phyloP scores from a whole-genome alignment of 2,797 vertebrate genomes.

The Fundulus diaphanus region DNA sequence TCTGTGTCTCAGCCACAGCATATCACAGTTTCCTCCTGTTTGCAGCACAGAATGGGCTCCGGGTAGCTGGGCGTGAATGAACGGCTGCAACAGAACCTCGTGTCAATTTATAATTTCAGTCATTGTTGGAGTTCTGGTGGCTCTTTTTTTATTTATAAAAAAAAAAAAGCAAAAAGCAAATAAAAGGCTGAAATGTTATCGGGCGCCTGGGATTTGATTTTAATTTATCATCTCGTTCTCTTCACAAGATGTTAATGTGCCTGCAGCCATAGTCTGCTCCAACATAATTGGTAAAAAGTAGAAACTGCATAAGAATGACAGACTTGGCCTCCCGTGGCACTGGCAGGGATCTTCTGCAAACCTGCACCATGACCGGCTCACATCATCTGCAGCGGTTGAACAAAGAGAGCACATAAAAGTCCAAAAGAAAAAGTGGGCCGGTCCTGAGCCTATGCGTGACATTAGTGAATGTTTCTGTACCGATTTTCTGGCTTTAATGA shows the following conservation, averaged over 20 bases:
- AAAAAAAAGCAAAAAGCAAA: background rate
- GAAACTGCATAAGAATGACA: background rate
- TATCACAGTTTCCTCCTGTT: background rate
- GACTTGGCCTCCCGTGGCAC: background rate
- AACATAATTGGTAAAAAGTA: background rate
- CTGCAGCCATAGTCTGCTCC: background rate
- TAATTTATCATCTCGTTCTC: constrained; percentile 4
- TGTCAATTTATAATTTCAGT: background rate
- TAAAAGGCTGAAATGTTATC: constrained; percentile 1
- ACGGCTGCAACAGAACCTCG: background rate
- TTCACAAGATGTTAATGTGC: background rate
- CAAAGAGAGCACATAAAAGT: background rate
- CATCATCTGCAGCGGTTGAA: background rate
- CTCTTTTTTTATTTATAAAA: too few species aligned
- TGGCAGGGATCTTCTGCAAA: background rate
- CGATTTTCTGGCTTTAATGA: constrained; percentile 7
- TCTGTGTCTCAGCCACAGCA: background rate
- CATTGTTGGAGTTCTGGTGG: background rate
- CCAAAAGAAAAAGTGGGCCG: background rate
- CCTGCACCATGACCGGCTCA: background rate
- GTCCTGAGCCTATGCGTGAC: background rate
- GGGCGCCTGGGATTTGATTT: constrained; percentile 1
- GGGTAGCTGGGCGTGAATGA: background rate
- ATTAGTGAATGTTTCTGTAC: constrained; percentile 1
- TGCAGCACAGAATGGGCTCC: background rate